These are phyloP conservation scores for Trachops cirrhosus DNA, from an alignment of 2,797 vertebrate genomes.

Conservation along the genomic window DNA sequence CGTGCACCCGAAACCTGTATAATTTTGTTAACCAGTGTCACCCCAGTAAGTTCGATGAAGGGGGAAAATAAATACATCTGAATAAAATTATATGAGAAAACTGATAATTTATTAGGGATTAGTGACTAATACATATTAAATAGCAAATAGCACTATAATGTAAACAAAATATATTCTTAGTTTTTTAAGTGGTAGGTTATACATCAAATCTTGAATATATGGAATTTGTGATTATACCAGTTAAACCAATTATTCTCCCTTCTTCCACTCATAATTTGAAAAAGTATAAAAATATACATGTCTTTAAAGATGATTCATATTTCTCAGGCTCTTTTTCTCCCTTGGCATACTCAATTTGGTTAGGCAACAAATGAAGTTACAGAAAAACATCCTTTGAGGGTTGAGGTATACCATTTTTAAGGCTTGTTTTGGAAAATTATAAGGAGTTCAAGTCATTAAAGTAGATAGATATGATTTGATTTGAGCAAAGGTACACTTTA, in stretches of 20 bases:
- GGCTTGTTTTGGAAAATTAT: neutral
- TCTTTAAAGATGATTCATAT: neutral
- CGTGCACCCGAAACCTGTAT: neutral
- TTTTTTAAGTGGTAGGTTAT: conserved; percentile 22
- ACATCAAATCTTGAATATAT: neutral
- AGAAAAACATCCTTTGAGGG: neutral
- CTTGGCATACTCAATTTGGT: neutral
- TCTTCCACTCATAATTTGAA: neutral
- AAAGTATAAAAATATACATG: neutral
- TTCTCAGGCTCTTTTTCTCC: neutral
- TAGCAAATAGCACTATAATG: neutral
- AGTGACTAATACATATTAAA: conserved; percentile 39
- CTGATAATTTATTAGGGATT: conserved; percentile 62
- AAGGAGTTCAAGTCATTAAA: neutral
- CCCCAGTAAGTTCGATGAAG: neutral
- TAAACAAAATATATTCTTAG: conserved; percentile 51
- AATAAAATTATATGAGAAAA: conserved; percentile 66
- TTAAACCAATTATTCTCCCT: neutral
- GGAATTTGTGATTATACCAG: neutral
- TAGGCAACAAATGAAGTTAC: neutral
- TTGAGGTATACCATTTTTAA: neutral
- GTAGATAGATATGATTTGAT: neutral
- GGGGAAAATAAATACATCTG: neutral
- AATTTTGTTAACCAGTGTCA: neutral
- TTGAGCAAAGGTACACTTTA: neutral